Evolutionary conservation across 1,140 invertebrate genomes (phyloP), one percentile per base, ranked within the genome.

Genomic region (Yoshiicerus persimilis): DNA sequence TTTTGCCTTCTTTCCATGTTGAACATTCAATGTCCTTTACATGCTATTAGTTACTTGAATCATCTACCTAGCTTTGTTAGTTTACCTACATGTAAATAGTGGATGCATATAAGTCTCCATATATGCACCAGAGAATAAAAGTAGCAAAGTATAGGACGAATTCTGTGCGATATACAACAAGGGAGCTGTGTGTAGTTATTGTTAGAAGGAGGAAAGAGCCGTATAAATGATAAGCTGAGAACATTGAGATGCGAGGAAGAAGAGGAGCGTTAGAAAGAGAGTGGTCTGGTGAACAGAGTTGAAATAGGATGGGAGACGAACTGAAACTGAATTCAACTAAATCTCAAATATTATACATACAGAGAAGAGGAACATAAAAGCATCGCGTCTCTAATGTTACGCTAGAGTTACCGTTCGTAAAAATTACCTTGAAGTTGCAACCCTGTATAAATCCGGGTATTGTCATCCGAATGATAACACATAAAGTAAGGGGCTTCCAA

Each of bases 391-490:
- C 20, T 80, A 25, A 80, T 80, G 34, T 80, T 80, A 80, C 32
- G 10, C 75, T 80, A 38, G n/a, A 80, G 32, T 80, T 80, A 70
- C 66, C 25, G 66, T 30, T 80, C 30, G 34, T 80, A 80, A 80
- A 80, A 80, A 80, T 86, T 87, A 62, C 85, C 32, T 86, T 86
- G 86, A 47, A 80, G 66, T 87, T 87, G 86, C 86, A 87, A 87
- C 86, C 20, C 86, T 87, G 86, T 87, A 87, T 87, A 87, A 87
- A 87, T 87, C 86, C 86, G 86, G 86, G 86, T 87, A 87, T 87
- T 87, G 86, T 87, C 66, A 87, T 30, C 66, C 86, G 75, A 80
- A 80, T 80, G 30, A 80, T 80, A 80, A 34, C 30, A 80, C 75
- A 56, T 56, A 80, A 80, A 80, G 34, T 80, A 80, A 70, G 66